Conservation (phyloP, 2,888 invertebrate genomes). For the Ophion obscuratus region DNA sequence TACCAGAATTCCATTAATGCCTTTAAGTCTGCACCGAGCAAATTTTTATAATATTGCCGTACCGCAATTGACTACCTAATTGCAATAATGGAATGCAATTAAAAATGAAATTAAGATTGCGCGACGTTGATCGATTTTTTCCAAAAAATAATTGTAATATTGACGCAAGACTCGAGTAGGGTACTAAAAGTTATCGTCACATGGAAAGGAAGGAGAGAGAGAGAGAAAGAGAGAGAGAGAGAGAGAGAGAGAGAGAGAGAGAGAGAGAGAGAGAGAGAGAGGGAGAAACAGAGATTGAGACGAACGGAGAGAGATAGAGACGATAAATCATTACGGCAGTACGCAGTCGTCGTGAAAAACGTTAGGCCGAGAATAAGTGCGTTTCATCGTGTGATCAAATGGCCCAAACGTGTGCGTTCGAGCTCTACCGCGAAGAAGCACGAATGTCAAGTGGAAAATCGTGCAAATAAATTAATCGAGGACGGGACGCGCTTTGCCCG, state of each 20-base stretch:
- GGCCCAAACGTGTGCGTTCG: slow-evolving; percentile 67
- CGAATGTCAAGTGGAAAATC: slow-evolving; percentile 82
- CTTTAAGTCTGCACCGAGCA: background rate
- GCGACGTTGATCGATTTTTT: background rate
- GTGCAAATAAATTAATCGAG: slow-evolving; percentile 76
- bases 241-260: too few species aligned
- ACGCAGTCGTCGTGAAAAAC: slow-evolving; percentile 50
- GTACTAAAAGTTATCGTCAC: background rate
- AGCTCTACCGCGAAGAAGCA: slow-evolving; percentile 65
- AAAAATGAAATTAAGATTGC: background rate
- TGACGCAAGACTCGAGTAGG: background rate
- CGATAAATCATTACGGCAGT: slow-evolving; percentile 38
- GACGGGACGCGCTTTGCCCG: slow-evolving; percentile 51
- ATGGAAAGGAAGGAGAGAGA: background rate
- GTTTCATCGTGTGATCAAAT: slow-evolving; percentile 63
- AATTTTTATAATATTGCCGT: too few species aligned
- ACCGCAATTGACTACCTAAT: too few species aligned
- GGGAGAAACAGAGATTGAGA: background rate
- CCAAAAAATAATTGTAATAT: background rate
- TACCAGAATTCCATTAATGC: background rate
- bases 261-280: background rate
- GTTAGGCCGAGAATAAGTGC: slow-evolving; percentile 54
- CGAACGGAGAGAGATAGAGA: background rate
- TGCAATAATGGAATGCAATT: background rate
- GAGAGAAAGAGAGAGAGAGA: too few species aligned